Base-by-base conservation (phyloP, 1,140 invertebrate species). In the Drosophila busckii region DNA sequence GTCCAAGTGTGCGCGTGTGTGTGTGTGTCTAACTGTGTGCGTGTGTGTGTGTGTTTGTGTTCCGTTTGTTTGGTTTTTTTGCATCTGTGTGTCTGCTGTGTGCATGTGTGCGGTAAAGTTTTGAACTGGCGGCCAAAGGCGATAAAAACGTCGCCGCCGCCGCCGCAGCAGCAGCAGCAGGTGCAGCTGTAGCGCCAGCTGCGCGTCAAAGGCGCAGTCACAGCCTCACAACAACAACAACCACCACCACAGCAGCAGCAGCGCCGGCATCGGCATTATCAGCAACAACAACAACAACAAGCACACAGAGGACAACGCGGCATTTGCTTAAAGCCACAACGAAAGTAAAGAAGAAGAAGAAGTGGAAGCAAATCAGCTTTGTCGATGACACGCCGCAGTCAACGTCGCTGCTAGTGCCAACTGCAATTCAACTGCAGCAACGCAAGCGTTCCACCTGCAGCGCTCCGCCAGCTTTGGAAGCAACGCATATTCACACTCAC, bases 41-140 rank as follows among this genome's bases (percentile, higher is more conserved):
- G 45, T 66, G 44, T 38, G 64, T 53, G 40, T 16, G 46, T 29
- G 16, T 35, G 46, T 34, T 17, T 35, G 29, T 44, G 28, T 31
- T 23, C 19, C 22, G 23, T 45, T 26, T 37, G 13, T 52, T 6
- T 54, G 31, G 13, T 32, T 19, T 37, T 8, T 19, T 3, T 38
- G 56, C 34, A 8, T 20, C 22, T 56, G 60, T 59, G 32, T 66
- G 44, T 53, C 31, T 48, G 63, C 56, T 37, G 40, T 66, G 64
- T 67, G 37, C 28, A 55, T 42, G 29, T 52, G 35, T 55, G 46
- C 38, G 45, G 45, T 44, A 75, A 75, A 64, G 23, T 61, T 66
- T 75, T 80, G 75, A 80, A 70, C 75, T 82, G 75, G 75, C 75
- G 75, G 75, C 68, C 73, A 80, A 80, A 82, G 70, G 75, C 80